Evolutionary conservation across 2,113 vertebrate genomes (phyloP), one percentile per base, ranked within the genome.

Genomic region (Hemiprocne comata): DNA sequence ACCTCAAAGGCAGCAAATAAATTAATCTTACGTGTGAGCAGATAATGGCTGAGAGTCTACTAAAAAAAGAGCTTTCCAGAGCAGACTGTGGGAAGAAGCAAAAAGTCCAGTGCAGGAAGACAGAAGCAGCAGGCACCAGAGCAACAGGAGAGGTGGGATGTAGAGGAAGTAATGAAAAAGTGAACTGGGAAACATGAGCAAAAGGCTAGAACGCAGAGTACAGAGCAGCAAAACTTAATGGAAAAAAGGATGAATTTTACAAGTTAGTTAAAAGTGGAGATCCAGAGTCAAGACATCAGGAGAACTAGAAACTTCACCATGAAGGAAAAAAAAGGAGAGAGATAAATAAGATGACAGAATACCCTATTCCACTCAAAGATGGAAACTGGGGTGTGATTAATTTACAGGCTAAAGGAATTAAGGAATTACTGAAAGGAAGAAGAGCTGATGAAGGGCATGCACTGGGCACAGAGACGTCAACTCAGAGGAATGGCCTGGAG

Each of bases 1-100:
- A 66, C 42, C 51, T 77, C 87, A 94, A 85, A 95, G 82, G 90
- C 36, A 90, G 71, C 38, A 95, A 85, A 85, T 94, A 95, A 85
- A 85, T 94, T 85, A 87, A 94, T 93, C 69, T 90, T 92, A 73
- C 12, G 13, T 34, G 57, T 80, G 60, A 93, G 91, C 44, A 93
- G 79, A 95, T 84, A 90, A 88, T 75, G 73, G 6, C 71, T 87
- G 31, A 76, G 62, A 64, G 46, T 61, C 50, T 57, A 86, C 50
- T 42, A 33, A 73, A 54, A 75, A 87, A 78, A 71, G 29, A 79
- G 17, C 3, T 70, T 94, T 94, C 57, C 67, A 95, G 67, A 85
- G 21, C 51, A 74, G 76, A 34, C 48, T 92, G 53, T 90, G 66
- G 31, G 64, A 93, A 95, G 76, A 89, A 92, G 48, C 9, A 64